Evolutionary conservation across 1,140 invertebrate genomes (phyloP), one percentile per base, ranked within the genome.

Genomic region (Nylanderia fulva): DNA sequence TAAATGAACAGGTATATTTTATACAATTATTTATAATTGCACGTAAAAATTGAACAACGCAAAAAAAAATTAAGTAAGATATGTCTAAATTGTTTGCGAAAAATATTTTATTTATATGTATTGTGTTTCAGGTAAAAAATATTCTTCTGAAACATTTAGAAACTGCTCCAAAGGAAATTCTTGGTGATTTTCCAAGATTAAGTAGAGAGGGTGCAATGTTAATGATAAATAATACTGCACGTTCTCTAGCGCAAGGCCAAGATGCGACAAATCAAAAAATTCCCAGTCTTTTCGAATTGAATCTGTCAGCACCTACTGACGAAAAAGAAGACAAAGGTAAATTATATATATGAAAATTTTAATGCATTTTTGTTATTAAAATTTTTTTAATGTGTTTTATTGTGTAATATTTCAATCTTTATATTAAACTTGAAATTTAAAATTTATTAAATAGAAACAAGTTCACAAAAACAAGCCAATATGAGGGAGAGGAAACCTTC

Each of bases 91-190:
- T 45, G 75, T 24, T 48, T 61, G 52, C 2, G 18, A 1, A 71
- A 42, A 56, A 13, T 48, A 72, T 76, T 84, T 29, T 45, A 39
- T 15, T 85, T 8, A 36, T 77, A 79, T 42, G 4, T 75, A 48
- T 54, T 54, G 0, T 54, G 15, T 89, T 88, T 13, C 21, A 94
- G 93, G 92, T 95, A 9, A 95, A 95, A 79, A 92, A 92, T 85
- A 95, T 95, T 79, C 84, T 95, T n/a, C 93, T 96, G 52, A 95
- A 98, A 95, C 98, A 98, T 92, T 96, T 98, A 90, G 98, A 98
- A 95, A 98, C 98, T 21, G 98, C 98, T 1, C 98, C 98, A 0
- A 98, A 98, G 92, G 98, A 98, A 93, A 98, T 98, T 89, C 95
- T 98, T 21, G 98, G 98, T 7, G 97, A 98, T 92, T 98, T 98